Percentiles rank a stretch among this genome's conserved stretches.
These are phyloP conservation scores for Mustela lutreola DNA, from an alignment of 2,113 vertebrate species.

Conservation along the genomic window DNA sequence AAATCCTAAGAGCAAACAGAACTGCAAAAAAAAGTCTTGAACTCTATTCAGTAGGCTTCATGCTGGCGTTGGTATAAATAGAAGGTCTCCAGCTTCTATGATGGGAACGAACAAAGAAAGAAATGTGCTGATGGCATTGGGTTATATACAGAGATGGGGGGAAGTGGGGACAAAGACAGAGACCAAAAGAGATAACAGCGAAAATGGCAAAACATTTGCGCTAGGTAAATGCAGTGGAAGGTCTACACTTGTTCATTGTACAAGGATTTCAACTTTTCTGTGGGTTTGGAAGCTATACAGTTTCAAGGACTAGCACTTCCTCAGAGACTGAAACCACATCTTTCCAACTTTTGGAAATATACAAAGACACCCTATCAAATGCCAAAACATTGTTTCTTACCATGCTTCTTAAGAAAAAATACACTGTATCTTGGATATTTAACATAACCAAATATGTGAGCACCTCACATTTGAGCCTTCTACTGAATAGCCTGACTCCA, in stretches of 20 bases:
- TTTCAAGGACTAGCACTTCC: background rate
- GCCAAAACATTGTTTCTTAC: background rate
- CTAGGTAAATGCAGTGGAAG: rapidly evolving
- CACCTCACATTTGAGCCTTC: background rate
- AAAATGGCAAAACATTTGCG: rapidly evolving
- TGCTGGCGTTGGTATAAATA: no score
- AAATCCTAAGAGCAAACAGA: background rate
- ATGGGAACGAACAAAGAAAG: background rate
- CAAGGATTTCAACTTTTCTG: background rate
- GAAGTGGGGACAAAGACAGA: background rate
- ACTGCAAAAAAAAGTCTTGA: background rate
- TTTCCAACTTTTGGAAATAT: background rate
- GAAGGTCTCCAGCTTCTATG: background rate
- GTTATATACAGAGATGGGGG: background rate
- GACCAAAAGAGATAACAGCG: background rate
- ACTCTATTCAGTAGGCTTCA: background rate
- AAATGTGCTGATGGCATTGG: background rate
- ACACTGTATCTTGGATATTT: background rate
- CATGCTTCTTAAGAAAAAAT: background rate
- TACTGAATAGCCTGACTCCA: rapidly evolving
- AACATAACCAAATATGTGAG: background rate
- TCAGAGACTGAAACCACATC: background rate
- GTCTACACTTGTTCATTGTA: background rate
- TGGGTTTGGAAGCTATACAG: background rate
- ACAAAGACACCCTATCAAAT: background rate